These are phyloP conservation scores for Neodiprion virginianus DNA, from an alignment of 1,140 invertebrate genomes.

Conservation along the genomic window DNA sequence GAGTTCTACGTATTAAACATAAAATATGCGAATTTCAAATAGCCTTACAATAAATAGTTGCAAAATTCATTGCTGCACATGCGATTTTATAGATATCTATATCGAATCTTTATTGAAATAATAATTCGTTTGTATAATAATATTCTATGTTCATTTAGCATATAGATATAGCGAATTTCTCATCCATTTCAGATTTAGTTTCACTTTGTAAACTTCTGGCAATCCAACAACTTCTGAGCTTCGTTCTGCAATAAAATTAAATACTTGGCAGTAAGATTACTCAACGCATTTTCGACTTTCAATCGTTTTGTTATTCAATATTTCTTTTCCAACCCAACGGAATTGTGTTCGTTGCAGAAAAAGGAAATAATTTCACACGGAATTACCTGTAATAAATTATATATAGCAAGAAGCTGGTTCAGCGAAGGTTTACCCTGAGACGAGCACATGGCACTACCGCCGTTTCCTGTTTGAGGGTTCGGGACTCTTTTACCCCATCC, in stretches of 20 bases:
- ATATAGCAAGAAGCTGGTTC: constrained; percentile 39
- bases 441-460: constrained; percentile 18
- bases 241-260: constrained; percentile 31
- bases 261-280: not conserved
- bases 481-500: constrained; percentile 53
- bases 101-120: not conserved
- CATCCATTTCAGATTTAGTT: not conserved
- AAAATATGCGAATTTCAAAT: no score
- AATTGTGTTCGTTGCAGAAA: constrained; percentile 11
- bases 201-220: constrained; percentile 35
- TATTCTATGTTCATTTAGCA: not conserved
- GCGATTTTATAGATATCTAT: not conserved
- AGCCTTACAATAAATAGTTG: no score
- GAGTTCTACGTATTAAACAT: no score
- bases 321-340: not conserved
- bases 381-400: constrained; percentile 43
- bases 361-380: not conserved
- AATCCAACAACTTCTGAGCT: constrained; percentile 35
- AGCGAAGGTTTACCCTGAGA: constrained; percentile 25
- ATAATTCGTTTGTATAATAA: constrained; percentile 1
- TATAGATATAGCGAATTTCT: not conserved
- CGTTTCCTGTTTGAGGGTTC: constrained; percentile 26
- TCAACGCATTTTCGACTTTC: constrained; percentile 9
- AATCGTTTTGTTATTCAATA: constrained; percentile 8
- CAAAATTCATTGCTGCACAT: no score